phyloP scores from a whole-genome alignment of 1,140 invertebrate genomes.

The Aricia agestis region DNA sequence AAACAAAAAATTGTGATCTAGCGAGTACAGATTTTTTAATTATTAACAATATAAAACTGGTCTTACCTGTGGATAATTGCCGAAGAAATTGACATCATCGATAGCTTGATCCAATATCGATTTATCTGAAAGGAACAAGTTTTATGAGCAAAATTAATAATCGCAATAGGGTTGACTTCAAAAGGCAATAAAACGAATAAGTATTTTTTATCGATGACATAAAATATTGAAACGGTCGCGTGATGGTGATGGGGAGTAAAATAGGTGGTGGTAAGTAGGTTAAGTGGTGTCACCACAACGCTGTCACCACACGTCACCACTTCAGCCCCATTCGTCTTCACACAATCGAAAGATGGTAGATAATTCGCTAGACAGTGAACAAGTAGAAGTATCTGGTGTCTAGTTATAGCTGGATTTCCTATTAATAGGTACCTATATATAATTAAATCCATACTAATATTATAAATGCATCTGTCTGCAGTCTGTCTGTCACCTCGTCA shows the following conservation, averaged over 20 bases:
- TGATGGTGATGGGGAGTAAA: constrained; percentile 22
- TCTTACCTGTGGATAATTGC: constrained; percentile 73
- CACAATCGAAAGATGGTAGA: background rate
- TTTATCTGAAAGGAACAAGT: constrained; percentile 78
- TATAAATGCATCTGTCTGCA: too few species aligned
- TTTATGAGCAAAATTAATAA: constrained; percentile 10
- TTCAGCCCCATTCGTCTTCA: background rate
- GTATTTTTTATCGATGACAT: background rate
- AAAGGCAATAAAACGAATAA: constrained; percentile 6
- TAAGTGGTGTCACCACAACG: constrained; percentile 6
- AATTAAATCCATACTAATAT: too few species aligned
- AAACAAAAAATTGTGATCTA: too few species aligned
- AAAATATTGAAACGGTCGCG: constrained; percentile 27
- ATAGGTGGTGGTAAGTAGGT: background rate
- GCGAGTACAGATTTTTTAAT: too few species aligned
- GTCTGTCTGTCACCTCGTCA: too few species aligned
- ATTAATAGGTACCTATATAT: too few species aligned
- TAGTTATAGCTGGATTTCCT: too few species aligned
- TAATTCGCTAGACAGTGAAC: background rate
- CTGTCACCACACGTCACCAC: constrained; percentile 18
- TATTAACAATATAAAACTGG: too few species aligned
- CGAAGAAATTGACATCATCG: constrained; percentile 80
- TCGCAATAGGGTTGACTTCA: background rate
- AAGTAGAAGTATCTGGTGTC: too few species aligned
- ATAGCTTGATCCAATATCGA: constrained; percentile 81